Base-by-base conservation (phyloP, 2,797 vertebrate genomes). In the Squalus acanthias region DNA sequence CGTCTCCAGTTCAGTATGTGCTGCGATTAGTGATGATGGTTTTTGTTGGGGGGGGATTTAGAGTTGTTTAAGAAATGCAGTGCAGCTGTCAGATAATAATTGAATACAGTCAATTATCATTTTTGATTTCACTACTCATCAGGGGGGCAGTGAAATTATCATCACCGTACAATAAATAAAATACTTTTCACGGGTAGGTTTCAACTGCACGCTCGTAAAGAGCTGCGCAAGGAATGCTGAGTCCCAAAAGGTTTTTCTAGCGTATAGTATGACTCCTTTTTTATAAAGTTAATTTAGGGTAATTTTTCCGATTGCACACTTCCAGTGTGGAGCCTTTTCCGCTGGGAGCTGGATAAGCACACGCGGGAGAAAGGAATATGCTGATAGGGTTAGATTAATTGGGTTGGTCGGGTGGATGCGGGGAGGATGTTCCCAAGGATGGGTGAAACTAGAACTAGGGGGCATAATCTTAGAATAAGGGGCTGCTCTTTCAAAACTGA, bases 111-210 rank as follows among this genome's bases (percentile, higher is more conserved):
- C 91, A 93, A 69, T 93, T 93, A 93, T 93, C 17, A 93, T 93
- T 93, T 93, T 93, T 93, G 91, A 93, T 93, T 93, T 93, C 91
- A 69, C n/a, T 93, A n/a, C 91, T 69, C 91, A 93, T 46, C 65
- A 93, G 91, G 91, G 39, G 63, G 63, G 65, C 65, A 67, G 20
- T 46, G 65, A 93, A 69, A 93, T 93, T 46, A 46, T 39, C n/a
- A 33, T 63, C 57, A n/a, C 65, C 2, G 65, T 93, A 63, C 63
- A 46, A 93, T 93, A 93, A 67, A 46, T 67, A 65, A 69, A 93
- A 93, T 10, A 9, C 12, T 24, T 93, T 93, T 69, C n/a, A 17
- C 10, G n/a, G 7, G 39, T 67, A 69, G 65, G 4, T 65, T 92
- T 15, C 20, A 65, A 26, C 33, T 8, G 26, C 57, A 6, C 9